phyloP scores from a whole-genome alignment of 2,797 vertebrate genomes.

The Dendrocincla tyrannina region DNA sequence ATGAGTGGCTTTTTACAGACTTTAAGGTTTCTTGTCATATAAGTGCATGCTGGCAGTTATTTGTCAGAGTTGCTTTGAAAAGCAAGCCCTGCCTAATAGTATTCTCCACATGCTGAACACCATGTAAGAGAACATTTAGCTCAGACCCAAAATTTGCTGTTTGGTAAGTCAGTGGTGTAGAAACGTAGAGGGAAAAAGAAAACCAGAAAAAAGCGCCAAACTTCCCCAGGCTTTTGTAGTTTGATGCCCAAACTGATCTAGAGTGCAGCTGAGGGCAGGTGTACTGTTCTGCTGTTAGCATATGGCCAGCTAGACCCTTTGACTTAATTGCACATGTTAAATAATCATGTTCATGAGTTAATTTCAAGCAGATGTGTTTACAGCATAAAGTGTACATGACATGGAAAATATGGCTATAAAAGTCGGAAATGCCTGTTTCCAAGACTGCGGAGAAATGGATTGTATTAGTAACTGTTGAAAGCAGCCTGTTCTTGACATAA shows the following conservation, averaged over 20 bases:
- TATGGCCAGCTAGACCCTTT: not conserved
- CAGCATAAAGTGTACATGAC: not conserved
- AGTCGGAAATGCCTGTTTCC: not conserved
- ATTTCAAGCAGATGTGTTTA: slow-evolving; percentile 1
- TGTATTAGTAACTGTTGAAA: not conserved
- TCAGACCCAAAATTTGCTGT: not conserved
- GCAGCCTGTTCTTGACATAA: not conserved
- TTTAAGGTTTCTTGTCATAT: not conserved
- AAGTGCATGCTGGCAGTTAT: not conserved
- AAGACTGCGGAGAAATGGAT: not conserved
- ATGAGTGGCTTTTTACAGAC: not conserved
- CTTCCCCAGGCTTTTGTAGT: not conserved
- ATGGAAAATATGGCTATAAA: not conserved
- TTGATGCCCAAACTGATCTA: not conserved
- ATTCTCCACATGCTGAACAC: not conserved
- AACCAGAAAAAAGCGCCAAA: not conserved
- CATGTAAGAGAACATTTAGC: not conserved
- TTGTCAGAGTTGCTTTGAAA: not conserved
- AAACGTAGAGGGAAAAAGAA: not conserved
- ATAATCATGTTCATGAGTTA: not conserved
- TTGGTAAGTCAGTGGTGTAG: not conserved
- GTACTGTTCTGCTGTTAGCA: not conserved
- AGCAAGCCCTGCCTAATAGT: not conserved
- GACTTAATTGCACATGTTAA: not conserved
- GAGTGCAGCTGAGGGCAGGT: not conserved